These are phyloP conservation scores for Gallinago jamesoni DNA, from an alignment of 2,113 vertebrate species.

Conservation along the genomic window DNA sequence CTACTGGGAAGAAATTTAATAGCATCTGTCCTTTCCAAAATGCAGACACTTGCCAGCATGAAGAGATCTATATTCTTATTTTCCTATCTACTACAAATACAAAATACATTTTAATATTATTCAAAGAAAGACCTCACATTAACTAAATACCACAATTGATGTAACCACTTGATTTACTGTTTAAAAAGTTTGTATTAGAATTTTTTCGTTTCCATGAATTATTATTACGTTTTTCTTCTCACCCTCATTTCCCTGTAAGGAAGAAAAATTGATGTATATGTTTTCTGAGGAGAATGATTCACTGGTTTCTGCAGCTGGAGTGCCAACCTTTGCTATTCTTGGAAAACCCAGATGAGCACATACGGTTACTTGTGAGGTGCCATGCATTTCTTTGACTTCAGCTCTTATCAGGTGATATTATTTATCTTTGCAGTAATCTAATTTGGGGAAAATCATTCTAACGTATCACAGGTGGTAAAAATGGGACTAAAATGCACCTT, in stretches of 20 bases:
- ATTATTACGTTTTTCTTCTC: not conserved
- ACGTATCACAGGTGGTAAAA: not conserved
- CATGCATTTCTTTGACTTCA: not conserved
- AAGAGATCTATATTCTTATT: not conserved
- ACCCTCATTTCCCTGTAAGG: not conserved
- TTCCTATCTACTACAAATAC: not conserved
- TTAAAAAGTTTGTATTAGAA: not conserved
- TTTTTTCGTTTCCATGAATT: not conserved
- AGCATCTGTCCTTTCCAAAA: not conserved
- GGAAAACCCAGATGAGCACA: not conserved
- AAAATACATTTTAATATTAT: not conserved
- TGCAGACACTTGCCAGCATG: not conserved
- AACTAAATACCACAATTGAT: not conserved
- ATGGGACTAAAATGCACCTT: constrained; percentile 11
- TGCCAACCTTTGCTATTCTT: not conserved
- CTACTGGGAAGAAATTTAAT: not conserved
- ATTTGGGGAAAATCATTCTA: not conserved
- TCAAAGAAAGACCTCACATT: not conserved
- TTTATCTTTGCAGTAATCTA: not conserved
- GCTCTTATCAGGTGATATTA: not conserved
- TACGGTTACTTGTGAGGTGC: not conserved
- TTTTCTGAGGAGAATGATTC: not conserved
- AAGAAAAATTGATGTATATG: not conserved
- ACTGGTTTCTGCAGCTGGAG: not conserved
- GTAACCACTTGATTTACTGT: not conserved